Conservation (phyloP, 1,140 invertebrate species). For the Heliconius melpomene region DNA sequence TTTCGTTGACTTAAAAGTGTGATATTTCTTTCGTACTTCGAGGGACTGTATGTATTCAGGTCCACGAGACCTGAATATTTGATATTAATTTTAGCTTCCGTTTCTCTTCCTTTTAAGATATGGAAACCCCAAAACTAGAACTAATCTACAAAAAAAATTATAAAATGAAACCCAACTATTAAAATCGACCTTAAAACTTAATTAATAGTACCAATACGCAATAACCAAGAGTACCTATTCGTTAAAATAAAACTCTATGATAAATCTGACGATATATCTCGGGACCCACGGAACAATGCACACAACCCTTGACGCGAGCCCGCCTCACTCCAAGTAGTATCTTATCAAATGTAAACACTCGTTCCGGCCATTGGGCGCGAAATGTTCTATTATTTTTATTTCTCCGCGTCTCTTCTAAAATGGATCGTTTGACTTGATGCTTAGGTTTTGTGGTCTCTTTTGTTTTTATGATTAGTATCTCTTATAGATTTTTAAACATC, state of each 20-base stretch:
- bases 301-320: constrained; percentile 32
- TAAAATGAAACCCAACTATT: too few species aligned
- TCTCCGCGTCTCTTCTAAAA: constrained; percentile 53
- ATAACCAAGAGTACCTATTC: neutral
- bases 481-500: neutral
- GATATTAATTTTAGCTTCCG: too few species aligned
- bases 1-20: too few species aligned
- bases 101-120: too few species aligned
- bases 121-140: too few species aligned
- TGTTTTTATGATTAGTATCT: constrained; percentile 17
- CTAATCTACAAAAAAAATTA: too few species aligned
- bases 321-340: constrained; percentile 31
- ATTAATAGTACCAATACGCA: neutral
- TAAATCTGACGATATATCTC: constrained; percentile 27
- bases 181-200: neutral
- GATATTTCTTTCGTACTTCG: too few species aligned
- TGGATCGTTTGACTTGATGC: constrained; percentile 44
- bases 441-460: constrained; percentile 27
- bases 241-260: constrained; percentile 5
- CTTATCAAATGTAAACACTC: constrained; percentile 78
- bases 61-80: too few species aligned
- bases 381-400: constrained; percentile 72
- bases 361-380: constrained; percentile 71
- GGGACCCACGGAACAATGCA: constrained; percentile 8
- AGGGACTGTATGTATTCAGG: too few species aligned